A percentile compares a stretch with the other conserved stretches of the same genome.
Evolutionary conservation across 2,888 invertebrate species (phyloP).

Genomic region (Teleiodes luculella): DNA sequence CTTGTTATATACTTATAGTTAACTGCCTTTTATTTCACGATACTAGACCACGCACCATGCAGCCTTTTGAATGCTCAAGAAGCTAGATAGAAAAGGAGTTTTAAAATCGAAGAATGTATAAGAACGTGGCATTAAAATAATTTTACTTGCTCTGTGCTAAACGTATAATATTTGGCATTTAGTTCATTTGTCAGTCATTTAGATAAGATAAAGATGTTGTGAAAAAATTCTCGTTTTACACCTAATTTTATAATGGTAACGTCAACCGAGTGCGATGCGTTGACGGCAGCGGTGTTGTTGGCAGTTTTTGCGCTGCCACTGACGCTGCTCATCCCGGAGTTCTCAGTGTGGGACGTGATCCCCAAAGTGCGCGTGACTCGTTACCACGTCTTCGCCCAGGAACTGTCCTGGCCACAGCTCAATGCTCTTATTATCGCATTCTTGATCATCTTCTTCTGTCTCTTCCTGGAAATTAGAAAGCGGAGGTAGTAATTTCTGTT

Average conservation of each 20-base stretch:
- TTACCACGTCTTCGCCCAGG: conserved; percentile 46
- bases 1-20: no score
- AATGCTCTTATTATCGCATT: conserved; percentile 43
- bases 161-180: no score
- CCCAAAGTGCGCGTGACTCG: conserved; percentile 57
- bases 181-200: no score
- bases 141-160: no score
- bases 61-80: no score
- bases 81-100: no score
- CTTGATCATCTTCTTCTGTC: conserved; percentile 50
- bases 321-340: conserved; percentile 55
- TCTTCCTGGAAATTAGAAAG: conserved; percentile 62
- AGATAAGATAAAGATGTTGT: not conserved
- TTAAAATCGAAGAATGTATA: no score
- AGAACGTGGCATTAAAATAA: no score
- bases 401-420: conserved; percentile 55
- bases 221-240: not conserved
- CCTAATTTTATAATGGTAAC: conserved; percentile 30
- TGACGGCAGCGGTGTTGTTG: conserved; percentile 34
- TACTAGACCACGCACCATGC: no score
- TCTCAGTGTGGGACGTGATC: conserved; percentile 57
- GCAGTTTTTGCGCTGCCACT: conserved; percentile 59
- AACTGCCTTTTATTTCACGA: no score
- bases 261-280: conserved; percentile 39
- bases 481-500: conserved; percentile 44